Percentiles rank a stretch among this genome's conserved stretches.
Evolutionary conservation across 2,888 invertebrate genomes (phyloP).

Genomic region (Dryocosmus kuriphilus): DNA sequence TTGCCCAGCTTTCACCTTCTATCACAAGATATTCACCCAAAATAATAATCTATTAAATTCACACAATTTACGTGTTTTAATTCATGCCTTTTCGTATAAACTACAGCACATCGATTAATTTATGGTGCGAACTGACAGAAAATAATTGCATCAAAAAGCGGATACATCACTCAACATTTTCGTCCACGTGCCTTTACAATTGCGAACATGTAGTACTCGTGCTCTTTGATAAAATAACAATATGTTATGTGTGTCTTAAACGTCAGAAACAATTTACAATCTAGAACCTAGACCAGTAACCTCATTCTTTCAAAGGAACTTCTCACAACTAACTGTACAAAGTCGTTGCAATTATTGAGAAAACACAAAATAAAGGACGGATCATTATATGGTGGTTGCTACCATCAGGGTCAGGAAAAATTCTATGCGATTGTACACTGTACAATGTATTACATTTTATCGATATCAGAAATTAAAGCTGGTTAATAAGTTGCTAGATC

Average conservation of each 20-base stretch:
- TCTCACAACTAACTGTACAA: background rate
- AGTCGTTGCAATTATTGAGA: background rate
- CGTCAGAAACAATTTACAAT: background rate
- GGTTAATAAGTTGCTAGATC: constrained; percentile 38
- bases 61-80: background rate
- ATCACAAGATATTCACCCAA: background rate
- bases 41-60: background rate
- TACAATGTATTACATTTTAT: constrained; percentile 6
- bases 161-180: background rate
- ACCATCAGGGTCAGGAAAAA: background rate
- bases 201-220: background rate
- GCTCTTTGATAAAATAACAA: background rate
- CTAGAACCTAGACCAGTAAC: background rate
- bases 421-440: background rate
- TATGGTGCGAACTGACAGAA: background rate
- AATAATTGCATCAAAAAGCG: background rate
- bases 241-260: background rate
- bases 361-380: background rate
- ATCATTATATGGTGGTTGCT: background rate
- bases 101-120: background rate
- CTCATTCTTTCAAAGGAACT: background rate
- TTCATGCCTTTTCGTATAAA: background rate
- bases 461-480: constrained; percentile 9
- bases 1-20: background rate
- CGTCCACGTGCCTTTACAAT: background rate